Percentiles rank a stretch among this genome's conserved stretches.
phyloP scores from a whole-genome alignment of 2,797 vertebrate species.

The Limosa lapponica region DNA sequence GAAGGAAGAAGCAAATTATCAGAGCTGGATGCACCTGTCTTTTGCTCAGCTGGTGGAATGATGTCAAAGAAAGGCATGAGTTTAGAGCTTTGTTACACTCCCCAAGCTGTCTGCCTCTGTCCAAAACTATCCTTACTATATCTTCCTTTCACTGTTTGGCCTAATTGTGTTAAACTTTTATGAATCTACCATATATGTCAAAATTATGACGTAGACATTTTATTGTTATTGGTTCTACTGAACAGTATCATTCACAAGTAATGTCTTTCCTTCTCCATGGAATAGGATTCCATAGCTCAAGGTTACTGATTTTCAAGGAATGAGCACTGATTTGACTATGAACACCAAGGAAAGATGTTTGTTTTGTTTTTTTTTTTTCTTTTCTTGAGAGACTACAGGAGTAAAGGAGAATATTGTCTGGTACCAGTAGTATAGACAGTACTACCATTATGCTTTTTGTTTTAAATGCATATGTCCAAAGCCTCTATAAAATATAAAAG shows the following conservation, averaged over 20 bases:
- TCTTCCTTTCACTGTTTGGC: not conserved
- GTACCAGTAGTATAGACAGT: not conserved
- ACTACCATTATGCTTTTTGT: not conserved
- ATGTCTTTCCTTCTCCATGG: not conserved
- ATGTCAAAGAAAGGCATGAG: not conserved
- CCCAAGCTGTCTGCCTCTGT: not conserved
- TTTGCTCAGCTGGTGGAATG: accelerated
- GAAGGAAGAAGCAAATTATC: not conserved
- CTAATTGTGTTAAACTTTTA: not conserved
- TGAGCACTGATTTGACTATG: not conserved
- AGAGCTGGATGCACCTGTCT: not conserved
- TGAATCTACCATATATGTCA: not conserved
- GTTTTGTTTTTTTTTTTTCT: not conserved
- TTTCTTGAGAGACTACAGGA: not conserved
- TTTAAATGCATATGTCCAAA: not conserved
- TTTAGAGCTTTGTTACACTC: not conserved
- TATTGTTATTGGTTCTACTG: not conserved
- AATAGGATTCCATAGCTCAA: not conserved
- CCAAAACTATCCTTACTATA: not conserved
- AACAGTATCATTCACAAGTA: not conserved
- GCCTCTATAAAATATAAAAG: not conserved
- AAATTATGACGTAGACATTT: not conserved
- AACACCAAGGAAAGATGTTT: not conserved
- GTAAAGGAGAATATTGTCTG: not conserved
- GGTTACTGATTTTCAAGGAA: not conserved